Percentiles rank a stretch among this genome's conserved stretches.
Conservation (phyloP, 1,140 invertebrate species). For the Drosophila simulans region DNA sequence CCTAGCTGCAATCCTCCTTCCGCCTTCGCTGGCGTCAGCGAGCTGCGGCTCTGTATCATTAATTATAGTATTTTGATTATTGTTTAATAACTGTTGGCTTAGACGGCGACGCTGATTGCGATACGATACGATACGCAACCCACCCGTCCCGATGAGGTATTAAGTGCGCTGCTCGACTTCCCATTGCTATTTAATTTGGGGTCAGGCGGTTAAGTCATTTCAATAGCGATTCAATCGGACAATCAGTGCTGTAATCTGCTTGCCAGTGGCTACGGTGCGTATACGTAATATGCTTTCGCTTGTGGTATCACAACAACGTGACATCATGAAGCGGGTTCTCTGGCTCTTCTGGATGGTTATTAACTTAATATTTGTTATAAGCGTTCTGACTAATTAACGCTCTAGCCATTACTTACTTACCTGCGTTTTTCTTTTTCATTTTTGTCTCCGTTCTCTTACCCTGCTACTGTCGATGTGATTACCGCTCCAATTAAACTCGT, state of each 20-base stretch:
- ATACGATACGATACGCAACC: conserved; percentile 15
- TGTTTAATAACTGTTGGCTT: conserved; percentile 64
- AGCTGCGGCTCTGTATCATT: conserved; percentile 48
- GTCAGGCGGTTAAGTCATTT: conserved; percentile 43
- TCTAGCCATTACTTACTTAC: conserved; percentile 22
- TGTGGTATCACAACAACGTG: conserved; percentile 14
- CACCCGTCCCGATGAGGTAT: conserved; percentile 25
- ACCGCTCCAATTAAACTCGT: conserved; percentile 63
- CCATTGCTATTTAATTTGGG: conserved; percentile 58
- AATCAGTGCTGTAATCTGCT: conserved; percentile 37
- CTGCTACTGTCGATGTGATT: conserved; percentile 28
- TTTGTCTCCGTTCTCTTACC: conserved; percentile 18
- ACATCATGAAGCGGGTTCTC: conserved; percentile 33
- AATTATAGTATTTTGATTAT: conserved; percentile 78
- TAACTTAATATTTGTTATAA: conserved; percentile 49
- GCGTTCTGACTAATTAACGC: conserved; percentile 41
- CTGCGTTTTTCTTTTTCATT: background rate
- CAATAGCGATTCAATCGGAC: conserved; percentile 16
- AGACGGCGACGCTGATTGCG: conserved; percentile 38
- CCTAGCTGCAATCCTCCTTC: conserved; percentile 17
- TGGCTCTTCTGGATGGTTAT: conserved; percentile 31
- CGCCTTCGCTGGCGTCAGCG: conserved; percentile 16
- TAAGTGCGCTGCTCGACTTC: conserved; percentile 29
- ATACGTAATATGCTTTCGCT: conserved; percentile 53
- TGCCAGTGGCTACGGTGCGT: conserved; percentile 30